phyloP scores from a whole-genome alignment of 2,113 vertebrate species.

The Varanus komodoensis region DNA sequence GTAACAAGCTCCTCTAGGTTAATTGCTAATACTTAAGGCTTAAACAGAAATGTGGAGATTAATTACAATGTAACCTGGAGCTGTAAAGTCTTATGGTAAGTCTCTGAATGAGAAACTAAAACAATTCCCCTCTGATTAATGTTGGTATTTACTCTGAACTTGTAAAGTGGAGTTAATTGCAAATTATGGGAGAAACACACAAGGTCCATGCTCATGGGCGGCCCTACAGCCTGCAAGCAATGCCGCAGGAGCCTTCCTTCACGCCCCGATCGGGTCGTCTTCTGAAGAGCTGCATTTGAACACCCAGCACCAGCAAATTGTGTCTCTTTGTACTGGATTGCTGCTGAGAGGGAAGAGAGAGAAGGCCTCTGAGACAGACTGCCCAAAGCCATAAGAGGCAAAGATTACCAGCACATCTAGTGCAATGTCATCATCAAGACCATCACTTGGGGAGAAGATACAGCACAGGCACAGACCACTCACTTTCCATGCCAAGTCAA shows the following conservation, averaged over 20 bases:
- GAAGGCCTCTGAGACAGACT: background rate
- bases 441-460: background rate
- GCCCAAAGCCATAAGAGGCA: background rate
- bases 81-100: constrained; percentile 13
- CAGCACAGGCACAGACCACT: background rate
- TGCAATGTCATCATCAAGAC: background rate
- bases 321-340: too few relatives aligned
- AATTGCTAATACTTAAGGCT: constrained; percentile 17
- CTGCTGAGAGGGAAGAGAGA: background rate
- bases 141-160: background rate
- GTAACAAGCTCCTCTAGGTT: background rate
- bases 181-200: background rate
- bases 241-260: background rate
- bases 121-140: background rate
- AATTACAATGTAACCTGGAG: constrained; percentile 12
- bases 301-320: background rate
- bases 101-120: background rate
- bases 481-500: background rate
- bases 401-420: background rate
- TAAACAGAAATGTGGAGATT: background rate
- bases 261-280: background rate
- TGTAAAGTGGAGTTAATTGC: background rate
- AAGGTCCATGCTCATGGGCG: background rate
- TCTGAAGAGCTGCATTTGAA: background rate
- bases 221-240: background rate